Base-by-base conservation (phyloP, 2,888 invertebrate genomes). In the Bugulina stolonifera region DNA sequence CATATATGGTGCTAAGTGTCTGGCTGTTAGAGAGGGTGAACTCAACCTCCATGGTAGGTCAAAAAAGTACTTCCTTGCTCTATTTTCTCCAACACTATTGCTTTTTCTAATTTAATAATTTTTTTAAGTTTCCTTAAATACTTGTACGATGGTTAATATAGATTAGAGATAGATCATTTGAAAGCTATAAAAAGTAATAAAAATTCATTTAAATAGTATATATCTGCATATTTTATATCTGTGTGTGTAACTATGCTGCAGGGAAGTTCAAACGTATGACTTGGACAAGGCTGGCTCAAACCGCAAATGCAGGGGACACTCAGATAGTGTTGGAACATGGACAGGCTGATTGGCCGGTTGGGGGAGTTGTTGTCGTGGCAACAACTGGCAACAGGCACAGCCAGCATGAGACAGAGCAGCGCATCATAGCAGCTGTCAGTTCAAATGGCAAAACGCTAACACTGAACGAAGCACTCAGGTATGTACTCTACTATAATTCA, bases 201-300 rank as follows among this genome's bases (percentile, higher is more conserved):
- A n/a, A n/a, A n/a, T n/a, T n/a, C n/a, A n/a, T n/a, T n/a, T n/a
- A n/a, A n/a, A n/a, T n/a, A n/a, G n/a, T n/a, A n/a, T n/a, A n/a
- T n/a, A n/a, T n/a, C n/a, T n/a, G n/a, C n/a, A n/a, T n/a, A n/a
- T n/a, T n/a, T n/a, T n/a, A n/a, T n/a, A n/a, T n/a, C n/a, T n/a
- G n/a, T n/a, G n/a, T n/a, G n/a, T n/a, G n/a, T n/a, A n/a, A n/a
- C n/a, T n/a, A n/a, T 22, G 3, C 29, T 64, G 2, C 73, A 82
- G 81, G 81, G 71, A 76, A 75, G 64, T 77, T 77, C 2, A 74
- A 78, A 1, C 74, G 75, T 5, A 55, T 76, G 27, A 80, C 81
- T 1, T 81, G 83, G 83, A 78, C 81, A 27, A 71, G 72, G 2
- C 76, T 82, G 0, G 76, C 74, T 0, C 43, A 74, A 1, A 81